These are phyloP conservation scores for Valencia hispanica DNA, from an alignment of 2,797 vertebrate species.

Conservation along the genomic window DNA sequence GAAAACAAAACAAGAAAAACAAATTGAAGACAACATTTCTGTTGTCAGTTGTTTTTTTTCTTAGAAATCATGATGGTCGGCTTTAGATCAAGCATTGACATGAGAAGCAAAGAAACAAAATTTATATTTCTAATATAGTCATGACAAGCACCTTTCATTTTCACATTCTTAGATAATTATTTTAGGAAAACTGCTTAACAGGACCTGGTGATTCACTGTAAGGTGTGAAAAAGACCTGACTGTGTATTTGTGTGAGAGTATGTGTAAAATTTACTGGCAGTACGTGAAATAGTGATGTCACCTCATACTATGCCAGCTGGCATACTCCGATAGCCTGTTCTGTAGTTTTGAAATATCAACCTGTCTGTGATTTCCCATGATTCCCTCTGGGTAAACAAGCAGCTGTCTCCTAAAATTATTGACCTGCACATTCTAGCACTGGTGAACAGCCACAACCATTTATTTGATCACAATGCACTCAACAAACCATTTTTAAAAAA, in stretches of 20 bases:
- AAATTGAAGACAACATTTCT: no score
- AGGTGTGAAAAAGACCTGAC: conserved; percentile 23
- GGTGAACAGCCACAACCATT: neutral
- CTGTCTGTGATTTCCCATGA: conserved; percentile 41
- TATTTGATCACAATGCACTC: neutral
- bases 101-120: conserved; percentile 12
- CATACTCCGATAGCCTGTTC: conserved; percentile 51
- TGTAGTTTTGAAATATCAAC: conserved; percentile 25
- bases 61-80: neutral
- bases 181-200: conserved; percentile 6
- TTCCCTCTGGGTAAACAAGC: conserved; percentile 35
- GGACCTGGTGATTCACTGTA: conserved; percentile 11
- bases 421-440: conserved; percentile 12
- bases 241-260: neutral
- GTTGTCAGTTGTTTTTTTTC: neutral
- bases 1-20: no score
- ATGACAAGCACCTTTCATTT: conserved; percentile 3
- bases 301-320: conserved; percentile 51
- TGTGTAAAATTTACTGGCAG: conserved; percentile 3
- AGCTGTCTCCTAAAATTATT: neutral
- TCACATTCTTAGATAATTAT: conserved; percentile 26
- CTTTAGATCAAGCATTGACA: neutral
- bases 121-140: conserved; percentile 17
- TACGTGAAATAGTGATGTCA: conserved; percentile 50
- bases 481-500: neutral